Conservation (phyloP, 2,888 invertebrate species). For the Drosophila phalerata region DNA sequence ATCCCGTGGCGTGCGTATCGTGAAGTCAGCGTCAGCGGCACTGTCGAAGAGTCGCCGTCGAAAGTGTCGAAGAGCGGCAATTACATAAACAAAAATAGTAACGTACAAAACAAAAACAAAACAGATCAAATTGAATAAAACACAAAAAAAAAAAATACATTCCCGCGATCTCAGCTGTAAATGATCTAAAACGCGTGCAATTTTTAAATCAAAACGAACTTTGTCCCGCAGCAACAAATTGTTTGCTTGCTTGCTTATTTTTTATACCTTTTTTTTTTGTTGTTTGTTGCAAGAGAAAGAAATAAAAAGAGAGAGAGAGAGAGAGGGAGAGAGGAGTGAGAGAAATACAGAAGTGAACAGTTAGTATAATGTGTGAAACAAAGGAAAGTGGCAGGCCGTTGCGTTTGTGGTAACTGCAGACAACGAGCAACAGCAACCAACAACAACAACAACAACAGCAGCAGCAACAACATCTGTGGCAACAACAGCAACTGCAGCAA, state of each 20-base stretch:
- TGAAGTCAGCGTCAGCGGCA: constrained; percentile 30
- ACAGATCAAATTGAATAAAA: constrained; percentile 2
- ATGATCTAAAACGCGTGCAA: constrained; percentile 9
- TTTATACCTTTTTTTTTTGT: constrained; percentile 13
- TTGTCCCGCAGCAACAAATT: constrained; percentile 16
- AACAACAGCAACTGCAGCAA: constrained; percentile 24
- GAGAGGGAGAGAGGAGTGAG: constrained; percentile 18
- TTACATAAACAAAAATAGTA: constrained; percentile 36
- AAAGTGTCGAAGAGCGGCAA: constrained; percentile 43
- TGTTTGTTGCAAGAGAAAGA: constrained; percentile 29
- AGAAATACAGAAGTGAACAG: constrained; percentile 36
- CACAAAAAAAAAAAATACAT: background rate
- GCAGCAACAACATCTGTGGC: constrained; percentile 17
- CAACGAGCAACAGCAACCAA: constrained; percentile 37
- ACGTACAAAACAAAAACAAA: constrained; percentile 2
- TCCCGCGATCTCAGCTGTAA: background rate
- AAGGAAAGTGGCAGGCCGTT: constrained; percentile 72
- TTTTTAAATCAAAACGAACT: constrained; percentile 22
- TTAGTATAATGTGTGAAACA: constrained; percentile 65
- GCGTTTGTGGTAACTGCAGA: constrained; percentile 57
- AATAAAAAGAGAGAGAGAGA: constrained; percentile 19
- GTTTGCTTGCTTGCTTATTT: constrained; percentile 13
- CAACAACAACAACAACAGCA: constrained; percentile 6
- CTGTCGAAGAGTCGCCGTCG: background rate
- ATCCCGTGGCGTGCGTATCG: constrained; percentile 75